phyloP scores from a whole-genome alignment of 2,888 invertebrate species.

The Melinopterus prodromus region DNA sequence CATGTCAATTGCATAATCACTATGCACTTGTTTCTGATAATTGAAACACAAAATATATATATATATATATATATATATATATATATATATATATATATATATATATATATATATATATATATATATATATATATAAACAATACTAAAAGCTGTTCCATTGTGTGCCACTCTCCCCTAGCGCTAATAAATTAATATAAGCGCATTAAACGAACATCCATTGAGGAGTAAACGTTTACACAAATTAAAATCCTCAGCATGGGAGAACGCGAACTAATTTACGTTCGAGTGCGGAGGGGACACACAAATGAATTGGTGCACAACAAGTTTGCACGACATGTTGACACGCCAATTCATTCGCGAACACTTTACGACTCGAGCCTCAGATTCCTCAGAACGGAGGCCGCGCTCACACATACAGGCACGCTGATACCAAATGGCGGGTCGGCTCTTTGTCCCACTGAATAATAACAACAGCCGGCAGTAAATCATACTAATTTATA shows the following conservation, averaged over 20 bases:
- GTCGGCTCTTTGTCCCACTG: slow-evolving; percentile 4
- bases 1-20: no score
- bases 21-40: no score
- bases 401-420: background rate
- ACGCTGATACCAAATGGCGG: background rate
- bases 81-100: no score
- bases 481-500: slow-evolving; percentile 4
- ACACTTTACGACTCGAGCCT: background rate
- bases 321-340: background rate
- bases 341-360: slow-evolving; percentile 4
- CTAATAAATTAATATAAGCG: background rate
- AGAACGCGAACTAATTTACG: background rate
- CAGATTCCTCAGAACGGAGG: background rate
- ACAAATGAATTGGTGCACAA: background rate
- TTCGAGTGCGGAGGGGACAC: background rate
- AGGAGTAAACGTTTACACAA: background rate
- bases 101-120: no score
- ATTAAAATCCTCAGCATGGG: background rate
- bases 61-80: no score
- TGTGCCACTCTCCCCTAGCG: no score
- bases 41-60: no score
- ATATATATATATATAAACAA: no score
- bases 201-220: background rate
- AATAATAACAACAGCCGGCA: background rate
- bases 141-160: no score